Evolutionary conservation across 2,888 invertebrate genomes (phyloP), one percentile per base, ranked within the genome.

Genomic region (Acleris emargana): DNA sequence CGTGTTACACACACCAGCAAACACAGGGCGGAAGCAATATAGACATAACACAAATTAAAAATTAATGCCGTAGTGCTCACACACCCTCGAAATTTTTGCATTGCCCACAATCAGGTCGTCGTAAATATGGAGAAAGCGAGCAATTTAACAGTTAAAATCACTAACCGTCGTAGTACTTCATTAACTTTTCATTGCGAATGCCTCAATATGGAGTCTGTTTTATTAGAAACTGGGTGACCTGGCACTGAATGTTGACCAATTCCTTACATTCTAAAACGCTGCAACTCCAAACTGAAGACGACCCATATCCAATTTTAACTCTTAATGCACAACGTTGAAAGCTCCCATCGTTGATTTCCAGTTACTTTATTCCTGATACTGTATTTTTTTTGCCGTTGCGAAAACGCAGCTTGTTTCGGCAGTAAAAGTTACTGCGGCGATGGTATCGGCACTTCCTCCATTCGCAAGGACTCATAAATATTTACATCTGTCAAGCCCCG

Each of bases 401-500:
- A 64, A 67, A 67, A 64, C 59, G 59, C 51, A 58, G 18, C 61
- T 51, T n/a, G 60, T 66, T 68, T 68, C 58, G 66, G 66, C 70
- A 70, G 69, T 68, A 67, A 70, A 70, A 69, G 69, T 70, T 66
- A 61, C 45, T 52, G 60, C 61, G 52, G 52, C 60, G 66, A 61
- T 63, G 54, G 57, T 67, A 68, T 72, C 70, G 58, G 66, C 62
- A 60, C 57, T 69, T 68, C 69, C 70, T 59, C 62, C 67, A 69
- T 66, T 58, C 58, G 63, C 55, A 64, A 68, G 64, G 68, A 58
- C 68, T 70, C 70, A 72, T 72, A 72, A 69, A 72, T 72, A 72
- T 72, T 70, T 67, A 55, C 62, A 58, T 62, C 61, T 62, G 73
- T 64, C 73, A 72, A 69, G 73, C 70, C 72, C 71, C 74, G 73